These are phyloP conservation scores for Calvadosia cruxmelitensis DNA, from an alignment of 30 jellyfish, hydroid and myxozoan species.

Conservation along the genomic window DNA sequence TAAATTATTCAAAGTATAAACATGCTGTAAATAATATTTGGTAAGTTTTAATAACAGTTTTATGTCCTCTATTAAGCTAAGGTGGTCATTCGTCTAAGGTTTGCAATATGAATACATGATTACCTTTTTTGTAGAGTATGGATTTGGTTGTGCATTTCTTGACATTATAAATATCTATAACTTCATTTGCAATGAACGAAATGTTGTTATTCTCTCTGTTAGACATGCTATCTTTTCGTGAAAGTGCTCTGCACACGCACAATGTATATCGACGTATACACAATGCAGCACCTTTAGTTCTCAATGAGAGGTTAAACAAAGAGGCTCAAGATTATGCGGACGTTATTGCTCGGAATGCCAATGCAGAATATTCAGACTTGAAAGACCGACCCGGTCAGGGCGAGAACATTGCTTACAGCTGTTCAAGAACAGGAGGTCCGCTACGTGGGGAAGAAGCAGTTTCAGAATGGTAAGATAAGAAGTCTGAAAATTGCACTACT, in stretches of 20 bases:
- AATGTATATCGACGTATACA: conserved; percentile 59
- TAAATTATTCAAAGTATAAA: no score
- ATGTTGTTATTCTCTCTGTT: background rate
- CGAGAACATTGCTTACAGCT: conserved; percentile 88
- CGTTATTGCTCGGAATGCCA: conserved; percentile 32
- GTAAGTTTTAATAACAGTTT: no score
- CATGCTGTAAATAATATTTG: no score
- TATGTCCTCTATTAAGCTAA: no score
- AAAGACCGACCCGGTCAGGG: conserved; percentile 98
- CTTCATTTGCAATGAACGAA: conserved; percentile 3
- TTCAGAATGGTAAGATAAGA: conserved; percentile 64
- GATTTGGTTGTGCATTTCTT: background rate
- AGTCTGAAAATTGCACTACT: no score
- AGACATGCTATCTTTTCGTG: conserved; percentile 55
- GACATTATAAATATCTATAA: background rate
- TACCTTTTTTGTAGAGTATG: background rate
- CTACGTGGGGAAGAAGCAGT: conserved; percentile 87
- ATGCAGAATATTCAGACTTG: conserved; percentile 58
- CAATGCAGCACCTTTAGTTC: conserved; percentile 57
- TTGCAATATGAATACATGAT: conserved; percentile 3
- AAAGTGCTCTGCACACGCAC: conserved; percentile 58
- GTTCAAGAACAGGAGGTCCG: conserved; percentile 80
- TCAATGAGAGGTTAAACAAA: conserved; percentile 52
- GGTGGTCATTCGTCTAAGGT: conserved; percentile 14
- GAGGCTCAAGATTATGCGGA: conserved; percentile 90